phyloP scores from a whole-genome alignment of 1,140 invertebrate species.

The Meteorus sp. region DNA sequence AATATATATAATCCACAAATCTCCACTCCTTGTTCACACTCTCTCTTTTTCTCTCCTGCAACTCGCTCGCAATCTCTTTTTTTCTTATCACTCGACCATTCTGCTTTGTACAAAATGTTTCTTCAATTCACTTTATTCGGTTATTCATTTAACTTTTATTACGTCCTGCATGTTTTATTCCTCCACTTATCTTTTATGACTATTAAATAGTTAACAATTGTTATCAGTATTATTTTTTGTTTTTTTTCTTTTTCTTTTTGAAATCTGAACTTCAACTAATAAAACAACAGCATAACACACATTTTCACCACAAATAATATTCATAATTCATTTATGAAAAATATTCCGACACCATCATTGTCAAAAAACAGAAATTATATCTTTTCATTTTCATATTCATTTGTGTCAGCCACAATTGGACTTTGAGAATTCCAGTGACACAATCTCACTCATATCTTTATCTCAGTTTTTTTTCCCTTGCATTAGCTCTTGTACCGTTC shows the following conservation, averaged over 20 bases:
- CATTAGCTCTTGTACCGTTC: not conserved
- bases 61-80: no score
- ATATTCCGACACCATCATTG: constrained; percentile 23
- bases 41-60: no score
- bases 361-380: constrained; percentile 13
- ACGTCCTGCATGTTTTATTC: not conserved
- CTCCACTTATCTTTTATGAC: constrained; percentile 11
- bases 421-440: not conserved
- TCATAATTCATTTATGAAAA: constrained; percentile 29
- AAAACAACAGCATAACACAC: constrained; percentile 33
- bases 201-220: constrained; percentile 34
- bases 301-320: constrained; percentile 28
- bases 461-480: no score
- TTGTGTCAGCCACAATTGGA: no score
- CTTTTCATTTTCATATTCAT: no score
- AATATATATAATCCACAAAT: no score
- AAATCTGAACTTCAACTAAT: constrained; percentile 22
- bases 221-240: constrained; percentile 28
- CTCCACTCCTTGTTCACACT: no score
- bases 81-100: no score
- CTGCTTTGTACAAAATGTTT: no score
- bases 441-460: no score
- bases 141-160: not conserved
- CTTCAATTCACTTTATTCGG: no score
- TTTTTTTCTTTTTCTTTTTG: constrained; percentile 24